Base-by-base conservation (phyloP, 2,113 vertebrate genomes). In the Ahaetulla prasina region DNA sequence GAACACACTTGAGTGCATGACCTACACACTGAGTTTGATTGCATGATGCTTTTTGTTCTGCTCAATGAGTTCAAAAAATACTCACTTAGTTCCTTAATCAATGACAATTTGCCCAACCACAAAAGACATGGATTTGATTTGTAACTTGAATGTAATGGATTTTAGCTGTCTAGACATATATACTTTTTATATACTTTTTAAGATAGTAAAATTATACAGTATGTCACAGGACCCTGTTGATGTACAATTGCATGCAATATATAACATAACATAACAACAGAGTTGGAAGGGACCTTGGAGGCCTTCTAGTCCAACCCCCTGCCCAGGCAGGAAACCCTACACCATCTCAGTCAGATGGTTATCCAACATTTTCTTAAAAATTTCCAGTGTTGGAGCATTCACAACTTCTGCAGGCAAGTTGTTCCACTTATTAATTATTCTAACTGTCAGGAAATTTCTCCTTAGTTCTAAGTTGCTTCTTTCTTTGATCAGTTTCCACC, bases 1-100 rank as follows among this genome's bases (percentile, higher is more conserved):
- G 53, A 92, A 88, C 91, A 92, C 43, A 88, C 35, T 68, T 88
- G n/a, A 20, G 35, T 45, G 57, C 60, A 80, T 92, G 91, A 92
- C 86, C 39, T 88, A 92, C n/a, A 92, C 87, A 43, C 49, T 30
- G 60, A 30, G 22, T 68, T 63, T 49, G 12, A 60, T 27, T 91
- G 45, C 50, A 47, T 52, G n/a, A 52, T 92, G 47, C 47, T 92
- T 68, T 91, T 92, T 88, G 91, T 92, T 92, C 55, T 68, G 45
- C 22, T 68, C 86, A 88, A 45, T 88, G 54, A 53, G 35, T 88
- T 92, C 84, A 91, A 87, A 60, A 63, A 87, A 87, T 87, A 50
- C 84, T 22, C 85, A 45, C 47, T 88, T 45, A 88, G 57, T 88
- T 74, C 8, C n/a, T 88, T 88, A 88, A 88, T 88, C 45, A 47